phyloP scores from a whole-genome alignment of 35 echinoderm and acorn worm species.

The Lytechinus variegatus region DNA sequence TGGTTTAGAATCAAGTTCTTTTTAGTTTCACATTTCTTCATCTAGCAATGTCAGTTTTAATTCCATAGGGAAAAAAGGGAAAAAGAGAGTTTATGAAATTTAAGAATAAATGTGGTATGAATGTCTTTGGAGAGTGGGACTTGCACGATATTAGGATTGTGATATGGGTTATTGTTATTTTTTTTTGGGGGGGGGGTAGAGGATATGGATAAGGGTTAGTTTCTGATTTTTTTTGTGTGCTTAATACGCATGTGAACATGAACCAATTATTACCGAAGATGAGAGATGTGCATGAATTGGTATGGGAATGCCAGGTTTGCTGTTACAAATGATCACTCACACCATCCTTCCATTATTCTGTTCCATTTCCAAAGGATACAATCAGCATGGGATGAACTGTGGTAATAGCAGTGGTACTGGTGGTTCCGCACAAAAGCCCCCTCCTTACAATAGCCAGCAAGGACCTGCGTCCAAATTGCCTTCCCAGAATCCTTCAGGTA shows the following conservation, averaged over 20 bases:
- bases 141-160: no score
- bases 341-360: constrained; percentile 9
- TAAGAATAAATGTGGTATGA: no score
- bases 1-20: no score
- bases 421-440: constrained; percentile 27
- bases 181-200: neutral
- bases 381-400: constrained; percentile 47
- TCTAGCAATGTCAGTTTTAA: no score
- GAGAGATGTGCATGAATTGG: neutral
- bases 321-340: neutral
- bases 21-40: no score
- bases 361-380: constrained; percentile 28
- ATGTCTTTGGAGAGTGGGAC: no score
- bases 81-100: no score
- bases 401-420: constrained; percentile 50
- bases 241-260: no score
- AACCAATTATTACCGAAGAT: neutral
- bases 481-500: constrained; percentile 44
- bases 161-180: neutral
- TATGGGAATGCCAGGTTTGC: neutral
- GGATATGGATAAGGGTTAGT: neutral
- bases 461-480: constrained; percentile 48
- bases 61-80: no score
- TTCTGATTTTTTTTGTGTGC: no score
- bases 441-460: constrained; percentile 50